Evolutionary conservation across 2,113 vertebrate genomes (phyloP), one percentile per base, ranked within the genome.

Genomic region (Alligator sinensis): DNA sequence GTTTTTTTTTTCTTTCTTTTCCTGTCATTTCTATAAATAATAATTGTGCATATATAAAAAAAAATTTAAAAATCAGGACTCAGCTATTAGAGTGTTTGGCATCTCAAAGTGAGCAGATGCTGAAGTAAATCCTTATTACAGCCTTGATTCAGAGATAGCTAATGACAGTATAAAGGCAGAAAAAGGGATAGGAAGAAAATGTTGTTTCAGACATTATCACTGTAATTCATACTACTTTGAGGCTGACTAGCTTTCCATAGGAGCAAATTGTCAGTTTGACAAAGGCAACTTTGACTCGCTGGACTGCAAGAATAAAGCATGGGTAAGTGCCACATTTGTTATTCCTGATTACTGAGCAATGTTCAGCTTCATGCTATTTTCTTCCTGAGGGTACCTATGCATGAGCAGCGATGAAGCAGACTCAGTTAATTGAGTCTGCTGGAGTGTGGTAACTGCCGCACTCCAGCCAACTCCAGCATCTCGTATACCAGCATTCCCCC

Each of bases 81-180:
- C 96, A 82, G 97, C 98, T 70, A 98, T 97, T 94, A 98, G 93
- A 87, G 95, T 98, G 59, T 98, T 98, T 82, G 98, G 98, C 1
- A 96, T 98, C 92, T 97, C 98, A 94, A 98, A 99, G 94, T 97
- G 96, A 97, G 98, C 98, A 59, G 98, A 98, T 21, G 98, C 98
- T 72, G 97, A 98, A 94, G 97, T 98, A 11, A 98, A 98, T 96
- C 97, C 97, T 89, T 98, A 98, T 27, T 98, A 98, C 62, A 98
- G 98, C 4, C 95, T 98, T 80, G 97, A 98, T 92, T 96, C 95
- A 8, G 98, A 97, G 93, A 96, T 97, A 58, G 98, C 98, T 78
- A 96, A 96, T 25, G 97, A 97, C 75, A 98, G 98, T 88, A 61
- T 97, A 55, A 96, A 97, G 91, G 98, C 97, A 91, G 97, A 97